Percentiles rank a stretch among this genome's conserved stretches.
Conservation (phyloP, 2,797 vertebrate genomes). For the Philypnodon macrostomus region DNA sequence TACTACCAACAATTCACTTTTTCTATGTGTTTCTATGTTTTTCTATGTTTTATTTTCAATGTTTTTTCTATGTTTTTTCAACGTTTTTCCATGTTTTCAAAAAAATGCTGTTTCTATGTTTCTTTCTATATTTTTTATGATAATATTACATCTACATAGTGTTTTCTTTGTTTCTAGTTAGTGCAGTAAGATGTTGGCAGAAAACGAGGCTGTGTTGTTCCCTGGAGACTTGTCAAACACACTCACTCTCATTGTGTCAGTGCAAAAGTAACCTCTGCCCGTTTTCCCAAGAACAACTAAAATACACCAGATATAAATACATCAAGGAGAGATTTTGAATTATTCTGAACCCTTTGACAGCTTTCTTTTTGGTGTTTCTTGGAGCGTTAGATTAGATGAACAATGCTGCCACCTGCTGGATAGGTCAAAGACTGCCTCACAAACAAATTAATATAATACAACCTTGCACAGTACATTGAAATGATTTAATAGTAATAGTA, state of each 20-base stretch:
- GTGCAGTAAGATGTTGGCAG: slow-evolving; percentile 21
- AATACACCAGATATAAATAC: slow-evolving; percentile 69
- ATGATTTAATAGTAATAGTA: no score
- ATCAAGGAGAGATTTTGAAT: slow-evolving; percentile 55
- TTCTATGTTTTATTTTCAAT: no score
- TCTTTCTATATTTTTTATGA: no score
- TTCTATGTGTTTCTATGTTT: no score
- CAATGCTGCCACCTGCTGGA: slow-evolving; percentile 75
- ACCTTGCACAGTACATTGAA: no score
- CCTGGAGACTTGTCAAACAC: slow-evolving; percentile 54
- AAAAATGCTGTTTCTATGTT: no score
- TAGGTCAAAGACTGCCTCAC: slow-evolving; percentile 9
- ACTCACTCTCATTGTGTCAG: slow-evolving; percentile 36
- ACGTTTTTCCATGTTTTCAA: no score
- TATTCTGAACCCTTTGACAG: slow-evolving; percentile 46
- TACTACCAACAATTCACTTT: slow-evolving; percentile 2
- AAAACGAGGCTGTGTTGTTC: slow-evolving; percentile 30
- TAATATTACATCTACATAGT: neutral
- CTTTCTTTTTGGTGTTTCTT: slow-evolving; percentile 30
- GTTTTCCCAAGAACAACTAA: slow-evolving; percentile 25
- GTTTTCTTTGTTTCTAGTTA: neutral
- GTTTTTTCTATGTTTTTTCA: no score
- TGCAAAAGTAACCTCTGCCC: slow-evolving; percentile 16
- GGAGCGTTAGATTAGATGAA: slow-evolving; percentile 46
- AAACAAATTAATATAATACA: slow-evolving; percentile 2